Percentiles rank a stretch among this genome's conserved stretches.
phyloP scores from a whole-genome alignment of 2,797 vertebrate species.

The Acanthornis magna region DNA sequence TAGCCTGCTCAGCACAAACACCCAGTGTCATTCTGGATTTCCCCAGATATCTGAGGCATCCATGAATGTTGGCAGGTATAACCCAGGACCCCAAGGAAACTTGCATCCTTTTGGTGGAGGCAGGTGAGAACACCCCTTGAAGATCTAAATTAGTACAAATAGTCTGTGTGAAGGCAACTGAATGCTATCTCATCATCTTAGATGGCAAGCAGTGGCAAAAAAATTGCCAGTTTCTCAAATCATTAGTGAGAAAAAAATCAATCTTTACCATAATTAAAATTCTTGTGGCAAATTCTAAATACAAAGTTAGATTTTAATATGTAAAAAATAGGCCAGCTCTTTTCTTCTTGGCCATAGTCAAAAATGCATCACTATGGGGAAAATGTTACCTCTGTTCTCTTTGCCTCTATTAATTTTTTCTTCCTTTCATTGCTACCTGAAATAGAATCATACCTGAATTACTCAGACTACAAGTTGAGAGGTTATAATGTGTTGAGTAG shows the following conservation, averaged over 20 bases:
- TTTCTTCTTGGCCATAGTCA: not conserved
- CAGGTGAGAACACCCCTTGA: not conserved
- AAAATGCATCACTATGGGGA: not conserved
- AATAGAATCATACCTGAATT: conserved; percentile 3
- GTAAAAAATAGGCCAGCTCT: not conserved
- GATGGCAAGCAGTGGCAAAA: not conserved
- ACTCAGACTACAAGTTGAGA: not conserved
- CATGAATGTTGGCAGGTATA: not conserved
- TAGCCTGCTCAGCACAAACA: not conserved
- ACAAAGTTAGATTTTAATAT: not conserved
- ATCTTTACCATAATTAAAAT: not conserved
- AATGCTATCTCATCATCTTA: not conserved
- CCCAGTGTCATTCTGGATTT: not conserved
- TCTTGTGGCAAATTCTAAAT: not conserved
- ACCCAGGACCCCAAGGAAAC: not conserved
- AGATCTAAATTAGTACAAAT: not conserved
- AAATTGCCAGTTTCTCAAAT: not conserved
- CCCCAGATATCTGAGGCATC: not conserved
- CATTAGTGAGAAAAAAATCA: not conserved
- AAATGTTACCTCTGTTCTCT: not conserved
- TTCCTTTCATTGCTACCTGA: not conserved
- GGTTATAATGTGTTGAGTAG: not conserved
- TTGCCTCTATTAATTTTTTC: not conserved
- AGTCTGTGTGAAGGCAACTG: not conserved
- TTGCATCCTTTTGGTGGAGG: not conserved